phyloP scores from a whole-genome alignment of 2,888 invertebrate species.

The Chorisops tibialis region DNA sequence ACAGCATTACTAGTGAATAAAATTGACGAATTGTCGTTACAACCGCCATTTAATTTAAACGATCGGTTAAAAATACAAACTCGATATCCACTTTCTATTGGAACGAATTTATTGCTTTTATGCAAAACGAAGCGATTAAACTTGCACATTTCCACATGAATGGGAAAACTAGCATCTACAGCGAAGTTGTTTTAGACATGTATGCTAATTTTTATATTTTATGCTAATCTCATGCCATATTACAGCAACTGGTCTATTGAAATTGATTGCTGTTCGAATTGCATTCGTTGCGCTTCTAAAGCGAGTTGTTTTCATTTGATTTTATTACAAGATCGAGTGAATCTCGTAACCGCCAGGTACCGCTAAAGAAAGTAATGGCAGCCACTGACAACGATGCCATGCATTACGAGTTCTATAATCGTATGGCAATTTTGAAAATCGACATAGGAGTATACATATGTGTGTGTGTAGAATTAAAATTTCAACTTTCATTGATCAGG shows the following conservation, averaged over 20 bases:
- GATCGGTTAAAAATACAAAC: background rate
- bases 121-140: background rate
- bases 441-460: too few relatives aligned
- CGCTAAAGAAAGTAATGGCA: slow-evolving; percentile 23
- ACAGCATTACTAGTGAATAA: background rate
- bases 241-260: background rate
- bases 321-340: too few relatives aligned
- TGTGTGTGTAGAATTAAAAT: slow-evolving; percentile 15
- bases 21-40: background rate
- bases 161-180: background rate
- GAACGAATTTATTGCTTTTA: background rate
- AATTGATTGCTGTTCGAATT: background rate
- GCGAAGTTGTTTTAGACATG: background rate
- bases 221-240: background rate
- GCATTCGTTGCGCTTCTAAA: background rate
- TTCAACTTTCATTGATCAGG: slow-evolving; percentile 25
- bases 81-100: background rate
- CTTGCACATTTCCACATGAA: background rate
- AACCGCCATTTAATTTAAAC: background rate
- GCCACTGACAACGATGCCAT: background rate
- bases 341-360: slow-evolving; percentile 17
- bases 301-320: too few relatives aligned
- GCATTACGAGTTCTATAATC: slow-evolving; percentile 21
- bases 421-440: slow-evolving; percentile 8
- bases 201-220: background rate